Conservation (phyloP, 2,888 invertebrate species). For the Exephanes ischioxanthus region DNA sequence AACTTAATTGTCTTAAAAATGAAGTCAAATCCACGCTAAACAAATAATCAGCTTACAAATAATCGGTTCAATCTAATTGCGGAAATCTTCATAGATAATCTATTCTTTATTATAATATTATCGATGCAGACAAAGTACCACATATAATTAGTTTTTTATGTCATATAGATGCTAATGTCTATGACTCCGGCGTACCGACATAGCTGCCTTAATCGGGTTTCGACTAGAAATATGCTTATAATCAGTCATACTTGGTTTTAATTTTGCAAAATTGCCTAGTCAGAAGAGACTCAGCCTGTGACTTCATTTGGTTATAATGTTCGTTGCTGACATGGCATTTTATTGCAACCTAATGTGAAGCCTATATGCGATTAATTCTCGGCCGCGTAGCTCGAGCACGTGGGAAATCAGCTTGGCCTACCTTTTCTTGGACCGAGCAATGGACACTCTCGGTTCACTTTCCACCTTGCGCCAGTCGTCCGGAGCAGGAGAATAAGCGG, state of each 20-base stretch:
- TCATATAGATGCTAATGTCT: too few species aligned
- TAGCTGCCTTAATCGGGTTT: too few species aligned
- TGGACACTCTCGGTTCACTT: constrained; percentile 74
- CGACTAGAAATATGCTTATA: background rate
- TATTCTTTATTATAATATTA: too few species aligned
- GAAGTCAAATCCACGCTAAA: too few species aligned
- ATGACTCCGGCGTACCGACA: too few species aligned
- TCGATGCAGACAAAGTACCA: too few species aligned
- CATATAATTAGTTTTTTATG: too few species aligned
- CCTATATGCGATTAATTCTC: constrained; percentile 1
- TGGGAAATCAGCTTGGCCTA: constrained; percentile 67
- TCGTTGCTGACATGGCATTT: background rate
- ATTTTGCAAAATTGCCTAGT: background rate
- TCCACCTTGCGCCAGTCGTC: constrained; percentile 73
- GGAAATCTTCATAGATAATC: too few species aligned
- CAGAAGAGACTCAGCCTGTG: background rate
- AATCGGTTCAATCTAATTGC: too few species aligned
- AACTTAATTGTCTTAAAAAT: too few species aligned
- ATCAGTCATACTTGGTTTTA: background rate
- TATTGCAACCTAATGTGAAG: background rate
- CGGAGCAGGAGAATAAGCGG: constrained; percentile 11
- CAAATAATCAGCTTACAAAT: too few species aligned
- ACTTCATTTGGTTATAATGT: background rate
- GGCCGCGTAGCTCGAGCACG: constrained; percentile 44
- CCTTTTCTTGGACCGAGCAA: constrained; percentile 59